Base-by-base conservation (phyloP, 92 coral and sea anemone genomes). In the Phenganax subtilis region DNA sequence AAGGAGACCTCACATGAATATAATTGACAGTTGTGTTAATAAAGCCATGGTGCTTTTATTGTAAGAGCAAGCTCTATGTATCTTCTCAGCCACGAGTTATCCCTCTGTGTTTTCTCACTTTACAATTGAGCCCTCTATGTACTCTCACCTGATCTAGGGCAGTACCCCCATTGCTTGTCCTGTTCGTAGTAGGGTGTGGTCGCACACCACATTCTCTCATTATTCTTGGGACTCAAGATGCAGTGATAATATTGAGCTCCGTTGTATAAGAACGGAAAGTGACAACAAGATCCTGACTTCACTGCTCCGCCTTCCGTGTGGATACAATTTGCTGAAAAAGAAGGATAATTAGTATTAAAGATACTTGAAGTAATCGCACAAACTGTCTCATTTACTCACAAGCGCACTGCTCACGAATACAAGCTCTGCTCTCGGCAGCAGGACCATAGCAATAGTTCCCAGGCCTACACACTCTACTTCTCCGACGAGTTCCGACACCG, bases 111-210 rank as follows among this genome's bases (percentile, higher is more conserved):
- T 37, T 37, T 37, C 47, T 37, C 47, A 37, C 47, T 37, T 37
- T 37, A 37, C 47, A 37, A 37, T 37, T 37, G 47, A 37, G 47
- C 3, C 47, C 47, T 14, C 2, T 25, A 59, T 59, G 16, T 25
- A 59, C 65, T 73, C 83, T 69, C 67, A 91, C 97, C 91, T 81
- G 88, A 83, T 31, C 67, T 81, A 17, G 86, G 88, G 53, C 96
- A 91, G 86, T 84, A 91, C 51, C 91, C 96, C 96, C 96, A 91
- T 25, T 85, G 81, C 61, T 85, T 91, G 54, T 91, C 92, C 55
- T 67, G 77, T 71, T 91, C 96, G 64, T 55, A 91, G 80, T 91
- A 89, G 15, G 96, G 92, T 12, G 92, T 87, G 29, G 89, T 89
- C 7, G 96, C 72, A 25, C 96, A 91, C 96, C 96, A 91, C 58